phyloP scores from a whole-genome alignment of 2,888 invertebrate species.

The Cyclophora punctaria region DNA sequence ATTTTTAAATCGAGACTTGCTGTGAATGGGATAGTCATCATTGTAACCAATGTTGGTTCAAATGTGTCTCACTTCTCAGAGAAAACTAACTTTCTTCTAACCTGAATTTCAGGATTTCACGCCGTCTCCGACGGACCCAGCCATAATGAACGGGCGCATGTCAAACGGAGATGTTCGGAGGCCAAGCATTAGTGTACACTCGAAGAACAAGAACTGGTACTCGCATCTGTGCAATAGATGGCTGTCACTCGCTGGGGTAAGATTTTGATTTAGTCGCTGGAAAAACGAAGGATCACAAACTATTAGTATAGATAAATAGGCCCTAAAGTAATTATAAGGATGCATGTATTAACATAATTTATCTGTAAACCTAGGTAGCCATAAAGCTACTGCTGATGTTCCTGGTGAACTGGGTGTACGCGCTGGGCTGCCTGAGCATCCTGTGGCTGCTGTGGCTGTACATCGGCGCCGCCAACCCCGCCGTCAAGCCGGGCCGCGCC shows the following conservation, averaged over 20 bases:
- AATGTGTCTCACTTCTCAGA: too few relatives aligned
- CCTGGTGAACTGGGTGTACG: conserved; percentile 94
- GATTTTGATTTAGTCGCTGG: conserved; percentile 29
- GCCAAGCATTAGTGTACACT: conserved; percentile 82
- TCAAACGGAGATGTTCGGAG: conserved; percentile 53
- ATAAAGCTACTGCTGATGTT: conserved; percentile 93
- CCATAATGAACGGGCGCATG: conserved; percentile 53
- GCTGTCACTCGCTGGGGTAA: conserved; percentile 93
- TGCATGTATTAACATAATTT: background rate
- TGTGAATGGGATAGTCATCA: too few relatives aligned
- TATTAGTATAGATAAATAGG: too few relatives aligned
- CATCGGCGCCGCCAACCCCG: conserved; percentile 95
- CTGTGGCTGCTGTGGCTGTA: conserved; percentile 93
- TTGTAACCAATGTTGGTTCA: too few relatives aligned
- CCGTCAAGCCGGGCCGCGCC: conserved; percentile 93
- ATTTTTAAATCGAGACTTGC: too few relatives aligned
- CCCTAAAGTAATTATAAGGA: background rate
- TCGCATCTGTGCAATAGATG: conserved; percentile 95
- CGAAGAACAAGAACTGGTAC: conserved; percentile 96
- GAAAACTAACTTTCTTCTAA: background rate
- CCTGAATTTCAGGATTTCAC: conserved; percentile 50
- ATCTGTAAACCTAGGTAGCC: conserved; percentile 79
- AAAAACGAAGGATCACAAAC: too few relatives aligned
- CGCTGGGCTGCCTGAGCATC: conserved; percentile 86
- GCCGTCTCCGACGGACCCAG: conserved; percentile 64